Conservation (phyloP, 1,140 invertebrate genomes). For the Megathymus violae region DNA sequence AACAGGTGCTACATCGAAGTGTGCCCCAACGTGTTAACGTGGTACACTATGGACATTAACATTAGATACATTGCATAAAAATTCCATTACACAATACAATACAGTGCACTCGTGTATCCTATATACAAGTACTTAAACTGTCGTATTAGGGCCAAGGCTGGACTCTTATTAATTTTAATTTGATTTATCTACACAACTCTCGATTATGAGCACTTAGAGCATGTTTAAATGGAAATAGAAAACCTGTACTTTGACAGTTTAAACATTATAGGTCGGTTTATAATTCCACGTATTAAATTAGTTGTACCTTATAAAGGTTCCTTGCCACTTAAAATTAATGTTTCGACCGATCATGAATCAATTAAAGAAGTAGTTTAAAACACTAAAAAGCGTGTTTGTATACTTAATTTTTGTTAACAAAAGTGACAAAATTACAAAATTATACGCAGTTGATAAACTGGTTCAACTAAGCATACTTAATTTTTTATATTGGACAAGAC, state of each 20-base stretch:
- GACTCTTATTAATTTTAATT: constrained; percentile 31
- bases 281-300: constrained; percentile 25
- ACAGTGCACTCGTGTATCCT: constrained; percentile 23
- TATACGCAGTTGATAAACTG: constrained; percentile 2
- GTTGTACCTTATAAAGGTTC: constrained; percentile 15
- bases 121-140: constrained; percentile 16
- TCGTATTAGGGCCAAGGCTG: constrained; percentile 31
- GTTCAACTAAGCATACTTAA: not conserved
- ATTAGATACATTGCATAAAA: not conserved
- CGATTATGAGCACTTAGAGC: constrained; percentile 26
- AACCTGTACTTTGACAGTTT: constrained; percentile 32
- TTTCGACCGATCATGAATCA: constrained; percentile 7
- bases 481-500: not conserved
- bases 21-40: too few relatives aligned
- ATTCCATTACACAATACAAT: not conserved
- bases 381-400: constrained; percentile 6
- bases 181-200: constrained; percentile 32
- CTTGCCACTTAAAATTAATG: constrained; percentile 20
- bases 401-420: constrained; percentile 2
- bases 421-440: constrained; percentile 2
- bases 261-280: constrained; percentile 29
- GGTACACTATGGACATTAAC: too few relatives aligned
- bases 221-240: constrained; percentile 28
- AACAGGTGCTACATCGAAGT: too few relatives aligned
- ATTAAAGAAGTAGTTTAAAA: constrained; percentile 8